Percentiles rank a stretch among this genome's conserved stretches.
phyloP scores from a whole-genome alignment of 1,140 invertebrate genomes.

The Aphelinus atriplicis region DNA sequence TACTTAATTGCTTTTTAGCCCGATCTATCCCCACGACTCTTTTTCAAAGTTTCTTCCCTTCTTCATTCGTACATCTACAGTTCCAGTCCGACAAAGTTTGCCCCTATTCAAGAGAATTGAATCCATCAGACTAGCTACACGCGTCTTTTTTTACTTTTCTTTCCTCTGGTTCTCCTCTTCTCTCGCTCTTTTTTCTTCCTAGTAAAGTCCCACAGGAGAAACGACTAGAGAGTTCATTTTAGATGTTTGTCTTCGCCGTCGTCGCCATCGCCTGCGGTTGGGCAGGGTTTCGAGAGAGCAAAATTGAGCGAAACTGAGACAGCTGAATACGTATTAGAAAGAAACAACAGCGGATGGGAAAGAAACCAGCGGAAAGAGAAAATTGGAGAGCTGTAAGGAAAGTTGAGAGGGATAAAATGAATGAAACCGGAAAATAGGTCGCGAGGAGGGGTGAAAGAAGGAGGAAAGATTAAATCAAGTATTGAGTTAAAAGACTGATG shows the following conservation, averaged over 20 bases:
- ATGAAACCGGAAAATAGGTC: neutral
- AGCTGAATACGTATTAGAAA: too few species aligned
- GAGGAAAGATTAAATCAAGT: conserved; percentile 15
- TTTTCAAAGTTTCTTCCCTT: neutral
- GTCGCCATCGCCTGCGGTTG: neutral
- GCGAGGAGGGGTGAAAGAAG: neutral
- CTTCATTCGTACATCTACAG: neutral
- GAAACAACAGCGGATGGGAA: too few species aligned
- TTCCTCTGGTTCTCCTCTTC: neutral
- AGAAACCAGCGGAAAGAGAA: too few species aligned
- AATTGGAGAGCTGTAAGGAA: neutral
- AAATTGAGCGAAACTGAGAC: neutral
- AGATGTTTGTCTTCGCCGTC: conserved; percentile 7
- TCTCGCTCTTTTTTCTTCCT: neutral
- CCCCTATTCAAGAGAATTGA: conserved; percentile 7
- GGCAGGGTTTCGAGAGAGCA: neutral
- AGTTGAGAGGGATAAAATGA: conserved; percentile 11
- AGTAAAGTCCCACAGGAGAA: neutral
- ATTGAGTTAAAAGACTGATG: conserved; percentile 7
- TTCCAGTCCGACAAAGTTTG: neutral
- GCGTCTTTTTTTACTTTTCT: too few species aligned
- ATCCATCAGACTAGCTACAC: neutral
- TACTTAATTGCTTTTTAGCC: conserved; percentile 26
- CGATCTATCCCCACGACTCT: too few species aligned
- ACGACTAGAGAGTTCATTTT: conserved; percentile 12